Evolutionary conservation across 2,797 vertebrate species (phyloP).

Genomic region (Neosilurus hyrtlii): DNA sequence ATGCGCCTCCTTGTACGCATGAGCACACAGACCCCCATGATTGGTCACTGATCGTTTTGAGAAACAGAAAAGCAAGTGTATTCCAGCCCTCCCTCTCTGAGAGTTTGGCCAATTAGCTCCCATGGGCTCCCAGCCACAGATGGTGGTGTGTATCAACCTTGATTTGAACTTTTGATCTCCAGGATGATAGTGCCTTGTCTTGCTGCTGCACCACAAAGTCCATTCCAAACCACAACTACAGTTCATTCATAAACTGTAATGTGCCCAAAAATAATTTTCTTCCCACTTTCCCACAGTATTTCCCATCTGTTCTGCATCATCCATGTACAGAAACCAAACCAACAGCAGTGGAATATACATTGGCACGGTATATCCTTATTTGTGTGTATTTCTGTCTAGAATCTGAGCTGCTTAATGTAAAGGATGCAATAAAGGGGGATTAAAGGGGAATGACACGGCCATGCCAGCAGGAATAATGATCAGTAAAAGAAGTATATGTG

Average conservation of each 20-base stretch:
- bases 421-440: too few species aligned
- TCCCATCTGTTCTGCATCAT: background rate
- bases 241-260: background rate
- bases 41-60: too few species aligned
- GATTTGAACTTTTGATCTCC: too few species aligned
- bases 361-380: background rate
- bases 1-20: too few species aligned
- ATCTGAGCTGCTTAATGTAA: background rate
- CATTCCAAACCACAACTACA: background rate
- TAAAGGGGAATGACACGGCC: background rate
- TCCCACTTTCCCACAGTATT: background rate
- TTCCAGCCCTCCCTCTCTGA: too few species aligned
- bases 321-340: background rate
- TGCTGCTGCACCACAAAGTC: background rate
- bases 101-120: too few species aligned
- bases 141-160: too few species aligned
- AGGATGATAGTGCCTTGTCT: too few species aligned
- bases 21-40: too few species aligned
- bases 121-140: too few species aligned
- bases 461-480: background rate
- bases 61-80: too few species aligned
- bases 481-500: too few species aligned
- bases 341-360: background rate
- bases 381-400: background rate
- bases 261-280: background rate